These are phyloP conservation scores for Choristoneura fumiferana DNA, from an alignment of 1,140 invertebrate genomes.

Conservation along the genomic window DNA sequence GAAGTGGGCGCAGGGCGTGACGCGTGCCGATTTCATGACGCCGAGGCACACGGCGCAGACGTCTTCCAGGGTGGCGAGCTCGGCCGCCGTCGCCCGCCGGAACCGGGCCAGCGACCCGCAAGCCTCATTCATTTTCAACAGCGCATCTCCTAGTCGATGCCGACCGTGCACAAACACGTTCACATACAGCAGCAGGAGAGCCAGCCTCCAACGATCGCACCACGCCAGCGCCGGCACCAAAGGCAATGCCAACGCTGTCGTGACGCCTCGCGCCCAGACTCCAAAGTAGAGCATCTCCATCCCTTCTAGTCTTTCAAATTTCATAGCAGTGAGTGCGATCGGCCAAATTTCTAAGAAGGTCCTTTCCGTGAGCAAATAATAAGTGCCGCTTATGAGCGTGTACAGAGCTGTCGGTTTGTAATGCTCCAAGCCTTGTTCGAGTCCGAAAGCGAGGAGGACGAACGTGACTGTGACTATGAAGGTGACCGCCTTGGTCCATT, in stretches of 20 bases:
- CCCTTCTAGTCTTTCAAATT: constrained; percentile 82
- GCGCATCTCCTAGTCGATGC: constrained; percentile 80
- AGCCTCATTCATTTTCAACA: constrained; percentile 79
- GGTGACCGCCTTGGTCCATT: constrained; percentile 90
- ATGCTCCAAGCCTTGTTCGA: constrained; percentile 87
- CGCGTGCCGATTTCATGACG: constrained; percentile 82
- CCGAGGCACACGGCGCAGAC: constrained; percentile 87
- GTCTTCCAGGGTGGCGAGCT: constrained; percentile 84
- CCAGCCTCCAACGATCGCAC: constrained; percentile 79
- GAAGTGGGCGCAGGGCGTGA: constrained; percentile 87
- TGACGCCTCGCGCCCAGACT: constrained; percentile 80
- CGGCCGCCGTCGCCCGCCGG: constrained; percentile 81
- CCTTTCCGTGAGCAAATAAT: constrained; percentile 87
- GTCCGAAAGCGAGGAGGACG: constrained; percentile 85
- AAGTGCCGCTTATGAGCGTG: constrained; percentile 82
- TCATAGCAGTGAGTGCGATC: constrained; percentile 77
- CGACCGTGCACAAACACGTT: constrained; percentile 84
- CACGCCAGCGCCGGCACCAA: constrained; percentile 77
- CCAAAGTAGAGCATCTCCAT: constrained; percentile 84
- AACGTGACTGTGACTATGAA: constrained; percentile 90
- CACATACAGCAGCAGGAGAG: constrained; percentile 81
- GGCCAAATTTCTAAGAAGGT: constrained; percentile 83
- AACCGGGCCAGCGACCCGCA: constrained; percentile 81
- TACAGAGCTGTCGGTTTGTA: constrained; percentile 84
- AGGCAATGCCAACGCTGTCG: constrained; percentile 79